A percentile compares a stretch with the other conserved stretches of the same genome.
Conservation (phyloP, 2,113 vertebrate genomes). For the Aleadryas rufinucha region DNA sequence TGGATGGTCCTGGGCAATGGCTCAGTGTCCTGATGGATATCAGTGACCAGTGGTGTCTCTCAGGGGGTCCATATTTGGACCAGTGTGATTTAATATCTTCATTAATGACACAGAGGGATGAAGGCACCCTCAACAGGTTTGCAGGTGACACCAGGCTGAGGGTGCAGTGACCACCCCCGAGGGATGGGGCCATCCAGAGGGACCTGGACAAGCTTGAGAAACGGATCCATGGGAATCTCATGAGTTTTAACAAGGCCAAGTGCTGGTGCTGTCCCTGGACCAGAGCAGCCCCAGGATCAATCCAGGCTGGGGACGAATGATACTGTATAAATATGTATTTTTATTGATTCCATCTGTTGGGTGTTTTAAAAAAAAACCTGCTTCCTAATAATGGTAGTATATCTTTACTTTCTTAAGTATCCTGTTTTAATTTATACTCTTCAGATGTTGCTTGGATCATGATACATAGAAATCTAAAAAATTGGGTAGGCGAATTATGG, state of each 20-base stretch:
- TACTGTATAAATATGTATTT: background rate
- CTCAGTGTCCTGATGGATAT: background rate
- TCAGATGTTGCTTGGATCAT: background rate
- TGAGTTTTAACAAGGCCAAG: background rate
- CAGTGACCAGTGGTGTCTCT: background rate
- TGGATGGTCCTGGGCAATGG: rapidly evolving
- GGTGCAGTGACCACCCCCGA: background rate
- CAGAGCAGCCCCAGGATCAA: background rate
- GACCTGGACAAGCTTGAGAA: background rate
- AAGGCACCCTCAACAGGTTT: background rate
- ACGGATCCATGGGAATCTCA: background rate
- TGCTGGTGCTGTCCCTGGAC: background rate
- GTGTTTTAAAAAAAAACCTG: background rate
- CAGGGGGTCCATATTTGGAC: background rate
- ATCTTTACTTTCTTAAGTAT: background rate
- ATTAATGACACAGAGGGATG: background rate
- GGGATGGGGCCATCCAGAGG: background rate
- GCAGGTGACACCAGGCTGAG: too few species aligned
- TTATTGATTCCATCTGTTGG: background rate
- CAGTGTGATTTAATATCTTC: background rate
- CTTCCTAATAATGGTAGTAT: background rate
- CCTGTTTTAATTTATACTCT: background rate
- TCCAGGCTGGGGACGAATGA: background rate
- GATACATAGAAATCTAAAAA: background rate
- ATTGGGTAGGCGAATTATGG: background rate